Evolutionary conservation across 2,113 vertebrate species (phyloP).

Genomic region (Semnopithecus entellus): DNA sequence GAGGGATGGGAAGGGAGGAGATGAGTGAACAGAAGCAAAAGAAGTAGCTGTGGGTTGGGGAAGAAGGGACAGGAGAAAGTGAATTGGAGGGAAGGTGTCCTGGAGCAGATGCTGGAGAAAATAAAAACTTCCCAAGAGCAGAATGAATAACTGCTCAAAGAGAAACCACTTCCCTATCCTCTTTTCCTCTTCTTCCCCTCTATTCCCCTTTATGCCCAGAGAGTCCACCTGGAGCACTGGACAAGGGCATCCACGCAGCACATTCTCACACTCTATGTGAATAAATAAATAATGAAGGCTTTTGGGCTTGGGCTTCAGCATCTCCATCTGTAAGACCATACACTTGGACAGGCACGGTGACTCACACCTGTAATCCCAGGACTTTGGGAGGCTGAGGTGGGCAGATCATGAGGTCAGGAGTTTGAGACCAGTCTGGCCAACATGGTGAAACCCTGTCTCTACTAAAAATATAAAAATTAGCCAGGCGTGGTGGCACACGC

Average conservation of each 20-base stretch:
- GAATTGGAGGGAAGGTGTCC: neutral
- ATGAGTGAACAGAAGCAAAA: neutral
- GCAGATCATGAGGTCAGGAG: too few relatives aligned
- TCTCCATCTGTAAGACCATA: neutral
- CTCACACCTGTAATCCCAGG: too few relatives aligned
- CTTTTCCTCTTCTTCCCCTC: neutral
- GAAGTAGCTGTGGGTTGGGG: neutral
- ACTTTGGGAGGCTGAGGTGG: too few relatives aligned
- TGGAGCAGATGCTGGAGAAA: neutral
- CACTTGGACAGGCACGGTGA: neutral
- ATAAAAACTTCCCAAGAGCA: neutral
- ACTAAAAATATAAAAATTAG: too few relatives aligned
- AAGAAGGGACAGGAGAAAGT: neutral
- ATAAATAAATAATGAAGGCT: neutral
- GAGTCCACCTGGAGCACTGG: neutral
- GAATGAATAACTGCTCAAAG: neutral
- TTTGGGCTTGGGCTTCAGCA: neutral
- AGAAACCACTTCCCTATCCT: neutral
- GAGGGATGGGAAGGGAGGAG: neutral
- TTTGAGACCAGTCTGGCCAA: too few relatives aligned
- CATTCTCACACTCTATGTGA: neutral
- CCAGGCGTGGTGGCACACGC: too few relatives aligned
- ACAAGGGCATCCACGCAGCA: neutral
- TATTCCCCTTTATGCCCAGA: neutral
- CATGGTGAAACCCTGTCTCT: too few relatives aligned